These are phyloP conservation scores for Corynorhinus townsendii DNA, from an alignment of 2,113 vertebrate species.

Conservation along the genomic window DNA sequence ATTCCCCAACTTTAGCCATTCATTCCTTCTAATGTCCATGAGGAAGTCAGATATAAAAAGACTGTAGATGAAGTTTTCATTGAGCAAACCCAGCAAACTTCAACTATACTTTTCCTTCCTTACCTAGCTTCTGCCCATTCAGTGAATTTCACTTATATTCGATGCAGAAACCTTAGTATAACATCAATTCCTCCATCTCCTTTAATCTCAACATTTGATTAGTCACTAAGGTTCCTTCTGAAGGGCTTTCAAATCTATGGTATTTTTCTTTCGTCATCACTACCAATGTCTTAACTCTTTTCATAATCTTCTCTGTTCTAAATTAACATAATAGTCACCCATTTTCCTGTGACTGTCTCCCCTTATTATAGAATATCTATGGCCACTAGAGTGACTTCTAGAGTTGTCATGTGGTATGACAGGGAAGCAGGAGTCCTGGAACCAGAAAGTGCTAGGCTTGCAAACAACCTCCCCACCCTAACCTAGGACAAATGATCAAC, in stretches of 20 bases:
- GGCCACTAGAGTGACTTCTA: neutral
- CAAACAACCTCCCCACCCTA: neutral
- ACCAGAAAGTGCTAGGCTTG: neutral
- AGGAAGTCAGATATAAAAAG: neutral
- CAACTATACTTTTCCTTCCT: neutral
- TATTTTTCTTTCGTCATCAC: neutral
- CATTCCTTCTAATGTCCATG: neutral
- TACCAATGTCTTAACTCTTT: neutral
- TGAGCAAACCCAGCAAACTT: neutral
- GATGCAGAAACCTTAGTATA: neutral
- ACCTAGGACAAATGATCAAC: neutral
- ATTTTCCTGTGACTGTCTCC: neutral
- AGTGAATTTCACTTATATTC: neutral
- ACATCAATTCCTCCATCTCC: neutral
- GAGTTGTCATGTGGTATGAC: neutral
- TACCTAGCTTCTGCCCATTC: neutral
- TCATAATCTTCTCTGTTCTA: neutral
- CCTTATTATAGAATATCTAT: neutral
- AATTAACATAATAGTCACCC: neutral
- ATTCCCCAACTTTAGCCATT: neutral
- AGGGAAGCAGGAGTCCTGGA: neutral
- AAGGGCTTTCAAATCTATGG: neutral
- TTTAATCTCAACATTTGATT: neutral
- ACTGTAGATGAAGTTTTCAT: neutral
- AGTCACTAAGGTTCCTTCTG: neutral